Conservation (phyloP, 2,888 invertebrate species). For the Drosophila meridiana region DNA sequence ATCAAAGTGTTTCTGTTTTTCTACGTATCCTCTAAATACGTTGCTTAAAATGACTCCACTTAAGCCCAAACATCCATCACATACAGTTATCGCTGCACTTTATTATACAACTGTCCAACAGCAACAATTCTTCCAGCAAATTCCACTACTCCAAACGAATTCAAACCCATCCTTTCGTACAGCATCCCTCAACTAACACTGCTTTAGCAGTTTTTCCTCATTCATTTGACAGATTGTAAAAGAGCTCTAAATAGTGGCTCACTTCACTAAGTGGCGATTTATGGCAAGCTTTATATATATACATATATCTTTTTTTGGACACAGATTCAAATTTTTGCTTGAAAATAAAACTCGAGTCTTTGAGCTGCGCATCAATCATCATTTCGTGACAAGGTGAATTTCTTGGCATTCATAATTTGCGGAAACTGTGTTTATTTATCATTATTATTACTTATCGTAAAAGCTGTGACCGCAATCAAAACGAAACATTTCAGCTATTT, state of each 20-base stretch:
- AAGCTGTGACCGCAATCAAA: constrained; percentile 5
- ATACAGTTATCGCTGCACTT: not conserved
- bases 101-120: not conserved
- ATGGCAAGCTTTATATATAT: constrained; percentile 13
- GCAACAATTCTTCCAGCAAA: not conserved
- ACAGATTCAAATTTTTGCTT: not conserved
- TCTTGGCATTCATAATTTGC: constrained; percentile 1
- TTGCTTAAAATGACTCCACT: too few species aligned
- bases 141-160: not conserved
- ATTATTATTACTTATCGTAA: not conserved
- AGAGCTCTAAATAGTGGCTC: not conserved
- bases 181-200: not conserved
- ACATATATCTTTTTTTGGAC: not conserved
- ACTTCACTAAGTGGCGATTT: constrained; percentile 21
- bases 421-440: not conserved
- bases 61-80: not conserved
- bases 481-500: constrained; percentile 10
- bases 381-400: constrained; percentile 9
- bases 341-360: constrained; percentile 10
- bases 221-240: not conserved
- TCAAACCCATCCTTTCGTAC: not conserved
- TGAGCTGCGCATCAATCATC: constrained; percentile 46
- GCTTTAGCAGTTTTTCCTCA: not conserved
- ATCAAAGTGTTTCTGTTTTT: too few species aligned
- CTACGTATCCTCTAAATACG: too few species aligned